Evolutionary conservation across 1,140 invertebrate species (phyloP).

Genomic region (Procambarus clarkii): DNA sequence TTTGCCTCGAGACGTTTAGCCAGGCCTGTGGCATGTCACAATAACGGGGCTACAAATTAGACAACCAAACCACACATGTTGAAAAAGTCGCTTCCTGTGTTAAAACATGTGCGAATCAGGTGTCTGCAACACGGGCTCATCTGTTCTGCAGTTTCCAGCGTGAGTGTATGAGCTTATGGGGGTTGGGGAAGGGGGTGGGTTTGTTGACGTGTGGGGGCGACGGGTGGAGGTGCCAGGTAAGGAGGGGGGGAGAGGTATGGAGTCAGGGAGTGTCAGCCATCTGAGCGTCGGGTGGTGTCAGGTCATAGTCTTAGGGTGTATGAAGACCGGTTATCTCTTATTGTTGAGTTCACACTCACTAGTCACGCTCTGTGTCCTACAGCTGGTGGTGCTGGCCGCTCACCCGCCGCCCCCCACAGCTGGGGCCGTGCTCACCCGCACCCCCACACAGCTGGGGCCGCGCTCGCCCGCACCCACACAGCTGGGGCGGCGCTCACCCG

Average conservation of each 20-base stretch:
- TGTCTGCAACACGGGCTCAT: neutral
- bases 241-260: slow-evolving; percentile 7
- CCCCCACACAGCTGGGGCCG: neutral
- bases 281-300: neutral
- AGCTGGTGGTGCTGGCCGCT: neutral
- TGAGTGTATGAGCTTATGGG: neutral
- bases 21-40: too few species aligned
- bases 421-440: too few species aligned
- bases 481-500: too few species aligned
- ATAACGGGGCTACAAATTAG: too few species aligned
- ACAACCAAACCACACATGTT: too few species aligned
- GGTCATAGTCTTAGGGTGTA: slow-evolving; percentile 41
- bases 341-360: slow-evolving; percentile 39
- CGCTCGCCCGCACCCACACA: too few species aligned
- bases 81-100: too few species aligned
- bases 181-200: neutral
- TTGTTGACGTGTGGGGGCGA: neutral
- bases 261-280: neutral
- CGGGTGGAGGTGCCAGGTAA: neutral
- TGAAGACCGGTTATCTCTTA: slow-evolving; percentile 55
- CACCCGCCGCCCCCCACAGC: neutral
- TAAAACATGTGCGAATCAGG: neutral
- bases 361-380: neutral
- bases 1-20: too few species aligned
- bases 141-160: too few species aligned